Evolutionary conservation across 2,113 vertebrate genomes (phyloP).

Genomic region (Falcunculus frontatus): DNA sequence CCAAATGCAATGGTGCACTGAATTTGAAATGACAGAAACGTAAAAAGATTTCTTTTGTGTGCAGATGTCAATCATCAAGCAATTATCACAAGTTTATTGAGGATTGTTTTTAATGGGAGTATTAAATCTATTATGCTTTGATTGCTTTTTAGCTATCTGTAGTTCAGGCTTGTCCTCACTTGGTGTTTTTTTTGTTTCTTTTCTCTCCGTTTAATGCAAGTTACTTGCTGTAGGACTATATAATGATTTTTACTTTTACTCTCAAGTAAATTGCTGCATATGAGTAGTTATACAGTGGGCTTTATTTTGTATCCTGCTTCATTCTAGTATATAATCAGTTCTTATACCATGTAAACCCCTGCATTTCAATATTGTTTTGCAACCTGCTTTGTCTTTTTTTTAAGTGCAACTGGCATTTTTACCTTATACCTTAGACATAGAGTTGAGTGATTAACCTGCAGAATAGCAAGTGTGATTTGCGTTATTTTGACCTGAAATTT

Average conservation of each 20-base stretch:
- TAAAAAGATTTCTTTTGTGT: neutral
- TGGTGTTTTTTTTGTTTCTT: neutral
- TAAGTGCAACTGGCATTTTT: neutral
- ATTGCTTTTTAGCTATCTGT: neutral
- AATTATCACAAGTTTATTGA: neutral
- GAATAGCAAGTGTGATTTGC: neutral
- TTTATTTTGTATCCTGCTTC: neutral
- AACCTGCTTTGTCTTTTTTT: neutral
- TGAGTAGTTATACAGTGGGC: neutral
- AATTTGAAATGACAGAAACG: neutral
- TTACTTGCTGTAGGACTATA: neutral
- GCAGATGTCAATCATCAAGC: neutral
- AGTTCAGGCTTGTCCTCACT: neutral
- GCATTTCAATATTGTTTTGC: neutral
- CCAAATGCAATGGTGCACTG: neutral
- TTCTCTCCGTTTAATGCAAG: neutral
- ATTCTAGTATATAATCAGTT: neutral
- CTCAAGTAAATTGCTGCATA: neutral
- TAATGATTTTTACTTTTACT: neutral
- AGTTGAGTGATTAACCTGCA: neutral
- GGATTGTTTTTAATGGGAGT: neutral
- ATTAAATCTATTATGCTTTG: neutral
- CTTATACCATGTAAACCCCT: neutral
- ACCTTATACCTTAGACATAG: neutral
- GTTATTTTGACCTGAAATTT: neutral